Evolutionary conservation across 2,888 invertebrate genomes (phyloP).

Genomic region (Chalcis sispes): DNA sequence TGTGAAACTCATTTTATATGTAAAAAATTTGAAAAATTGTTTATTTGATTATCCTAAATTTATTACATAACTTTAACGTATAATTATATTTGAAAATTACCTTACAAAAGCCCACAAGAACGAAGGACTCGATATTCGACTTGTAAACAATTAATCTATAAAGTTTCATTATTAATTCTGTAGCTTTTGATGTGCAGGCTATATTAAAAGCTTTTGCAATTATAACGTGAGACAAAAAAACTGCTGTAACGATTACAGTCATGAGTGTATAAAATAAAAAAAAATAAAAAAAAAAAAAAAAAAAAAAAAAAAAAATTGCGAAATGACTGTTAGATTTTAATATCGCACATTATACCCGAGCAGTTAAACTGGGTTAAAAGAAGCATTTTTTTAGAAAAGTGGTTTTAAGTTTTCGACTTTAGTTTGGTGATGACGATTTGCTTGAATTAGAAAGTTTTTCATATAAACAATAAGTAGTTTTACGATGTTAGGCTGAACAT

Average conservation of each 20-base stretch:
- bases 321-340: conserved; percentile 18
- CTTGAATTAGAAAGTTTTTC: background rate
- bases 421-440: conserved; percentile 19
- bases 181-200: conserved; percentile 53
- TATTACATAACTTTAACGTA: conserved; percentile 2
- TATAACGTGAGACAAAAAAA: conserved; percentile 20
- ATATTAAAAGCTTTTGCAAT: conserved; percentile 51
- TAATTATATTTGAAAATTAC: conserved; percentile 13
- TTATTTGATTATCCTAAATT: background rate
- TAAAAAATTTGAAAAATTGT: conserved; percentile 1
- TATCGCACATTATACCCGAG: conserved; percentile 1
- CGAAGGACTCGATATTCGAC: conserved; percentile 5
- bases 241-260: conserved; percentile 3
- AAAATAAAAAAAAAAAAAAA: conserved; percentile 3
- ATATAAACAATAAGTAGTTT: background rate
- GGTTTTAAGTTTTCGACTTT: conserved; percentile 26
- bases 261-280: conserved; percentile 9
- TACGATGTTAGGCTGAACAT: background rate
- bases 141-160: conserved; percentile 25
- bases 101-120: conserved; percentile 6
- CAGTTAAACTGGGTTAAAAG: conserved; percentile 20
- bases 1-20: conserved; percentile 2
- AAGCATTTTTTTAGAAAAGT: background rate
- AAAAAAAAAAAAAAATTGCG: background rate
- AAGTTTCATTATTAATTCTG: conserved; percentile 21